phyloP scores from a whole-genome alignment of 64 coral and sea anemone species.

The Pocillopora damicornis region DNA sequence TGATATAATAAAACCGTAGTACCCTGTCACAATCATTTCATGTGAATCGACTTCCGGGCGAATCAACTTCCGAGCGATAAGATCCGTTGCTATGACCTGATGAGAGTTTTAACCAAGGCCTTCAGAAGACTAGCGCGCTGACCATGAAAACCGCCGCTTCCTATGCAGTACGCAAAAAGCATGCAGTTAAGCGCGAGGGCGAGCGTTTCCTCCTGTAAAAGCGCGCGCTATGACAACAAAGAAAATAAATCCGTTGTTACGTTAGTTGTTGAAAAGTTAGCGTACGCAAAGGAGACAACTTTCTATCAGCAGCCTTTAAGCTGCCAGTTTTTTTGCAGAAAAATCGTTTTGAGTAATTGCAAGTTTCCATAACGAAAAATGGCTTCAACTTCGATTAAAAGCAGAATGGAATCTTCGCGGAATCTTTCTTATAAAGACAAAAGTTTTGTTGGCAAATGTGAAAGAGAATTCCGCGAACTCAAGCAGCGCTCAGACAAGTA shows the following conservation, averaged over 20 bases:
- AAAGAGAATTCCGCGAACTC: conserved; percentile 1
- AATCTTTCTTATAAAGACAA: background rate
- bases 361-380: background rate
- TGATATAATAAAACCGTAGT: no score
- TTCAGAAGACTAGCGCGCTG: no score
- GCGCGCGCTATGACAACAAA: no score
- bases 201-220: no score
- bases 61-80: no score
- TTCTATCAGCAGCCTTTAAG: background rate
- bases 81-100: no score
- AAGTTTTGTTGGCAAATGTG: background rate
- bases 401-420: background rate
- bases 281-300: background rate
- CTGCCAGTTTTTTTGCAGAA: background rate
- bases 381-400: background rate
- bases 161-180: no score
- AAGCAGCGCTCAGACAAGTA: background rate
- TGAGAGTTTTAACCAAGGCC: no score
- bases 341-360: background rate
- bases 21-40: no score
- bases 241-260: background rate
- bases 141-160: no score
- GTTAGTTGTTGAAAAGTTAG: background rate
- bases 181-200: no score
- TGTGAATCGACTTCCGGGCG: no score